Base-by-base conservation (phyloP, 2,888 invertebrate genomes). In the Flexamia atlantica region DNA sequence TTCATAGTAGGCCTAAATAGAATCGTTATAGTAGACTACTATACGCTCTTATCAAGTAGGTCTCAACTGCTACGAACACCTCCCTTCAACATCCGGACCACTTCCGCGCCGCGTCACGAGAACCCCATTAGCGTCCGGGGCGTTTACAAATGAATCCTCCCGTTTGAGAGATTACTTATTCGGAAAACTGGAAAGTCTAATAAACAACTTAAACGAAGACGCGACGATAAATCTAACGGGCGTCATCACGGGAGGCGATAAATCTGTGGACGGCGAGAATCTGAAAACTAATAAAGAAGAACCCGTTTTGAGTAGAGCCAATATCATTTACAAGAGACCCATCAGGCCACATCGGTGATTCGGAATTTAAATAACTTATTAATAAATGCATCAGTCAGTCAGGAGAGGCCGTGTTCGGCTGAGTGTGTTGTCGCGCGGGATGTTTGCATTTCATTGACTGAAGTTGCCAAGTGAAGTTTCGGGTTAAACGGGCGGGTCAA, bases 111-210 rank as follows among this genome's bases (percentile, higher is more conserved):
- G 46, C 14, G 12, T 46, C 46, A 3, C 46, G 46, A 46, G 46
- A 7, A 14, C 1, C 23, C 57, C 23, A 20, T 57, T 3, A 57
- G 14, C 20, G 57, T 57, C 57, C 23, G 17, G 64, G 30, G 14
- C 9, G 30, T 64, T 64, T 64, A 64, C 64, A 64, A 70, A 70
- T 70, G 70, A 23, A 40, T 40, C 70, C 23, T 17, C 40, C 10
- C n/a, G 12, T 9, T n/a, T 40, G 70, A 70, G n/a, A 40, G 20
- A 70, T 70, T 70, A 70, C 70, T 40, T 20, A 70, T 40, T 40
- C 36, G 40, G 20, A 36, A 70, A 70, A 70, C 70, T 70, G 70
- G 36, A 70, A 70, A 70, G 70, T 40, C 70, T 70, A 70, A 70
- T 70, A 70, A 70, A 70, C 40, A 70, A 70, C 20, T 23, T 68